Percentiles rank a stretch among this genome's conserved stretches.
These are phyloP conservation scores for Haliclona indistincta DNA, from an alignment of 37 sponge, comb jelly and placozoan species.

Conservation along the genomic window DNA sequence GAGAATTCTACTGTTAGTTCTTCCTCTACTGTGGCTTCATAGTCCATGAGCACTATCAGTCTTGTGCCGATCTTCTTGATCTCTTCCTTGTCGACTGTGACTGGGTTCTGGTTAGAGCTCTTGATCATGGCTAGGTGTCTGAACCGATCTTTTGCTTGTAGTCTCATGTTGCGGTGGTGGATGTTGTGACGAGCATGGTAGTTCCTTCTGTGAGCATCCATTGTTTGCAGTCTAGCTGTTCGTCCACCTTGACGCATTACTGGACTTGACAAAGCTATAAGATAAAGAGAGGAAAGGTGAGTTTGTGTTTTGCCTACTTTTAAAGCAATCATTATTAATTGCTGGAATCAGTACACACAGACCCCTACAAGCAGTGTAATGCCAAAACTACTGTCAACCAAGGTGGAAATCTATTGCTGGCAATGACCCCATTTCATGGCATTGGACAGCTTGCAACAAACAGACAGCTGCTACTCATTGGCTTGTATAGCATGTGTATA, in stretches of 20 bases:
- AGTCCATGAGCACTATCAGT: conserved; percentile 77
- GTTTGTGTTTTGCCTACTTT: neutral
- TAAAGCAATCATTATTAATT: too few relatives aligned
- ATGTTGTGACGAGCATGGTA: conserved; percentile 29
- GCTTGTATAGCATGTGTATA: too few relatives aligned
- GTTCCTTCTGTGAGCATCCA: neutral
- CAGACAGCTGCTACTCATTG: too few relatives aligned
- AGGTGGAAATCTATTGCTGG: too few relatives aligned
- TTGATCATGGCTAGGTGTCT: conserved; percentile 61
- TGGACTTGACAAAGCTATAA: conserved; percentile 11
- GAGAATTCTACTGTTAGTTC: conserved; percentile 69
- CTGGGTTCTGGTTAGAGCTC: conserved; percentile 57
- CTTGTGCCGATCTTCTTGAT: conserved; percentile 65
- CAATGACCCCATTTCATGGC: too few relatives aligned
- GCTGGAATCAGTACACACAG: too few relatives aligned
- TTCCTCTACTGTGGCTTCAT: conserved; percentile 61
- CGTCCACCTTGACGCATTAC: neutral
- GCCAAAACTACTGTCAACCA: too few relatives aligned
- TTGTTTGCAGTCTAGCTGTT: neutral
- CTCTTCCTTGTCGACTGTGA: conserved; percentile 69
- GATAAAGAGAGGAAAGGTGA: neutral
- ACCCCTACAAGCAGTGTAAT: too few relatives aligned
- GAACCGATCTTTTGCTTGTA: conserved; percentile 70
- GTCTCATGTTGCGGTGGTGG: conserved; percentile 28
- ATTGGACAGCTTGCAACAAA: too few relatives aligned